Evolutionary conservation across 35 echinoderm and acorn worm genomes (phyloP), one percentile per base, ranked within the genome.

Genomic region (Apostichopus californicus): DNA sequence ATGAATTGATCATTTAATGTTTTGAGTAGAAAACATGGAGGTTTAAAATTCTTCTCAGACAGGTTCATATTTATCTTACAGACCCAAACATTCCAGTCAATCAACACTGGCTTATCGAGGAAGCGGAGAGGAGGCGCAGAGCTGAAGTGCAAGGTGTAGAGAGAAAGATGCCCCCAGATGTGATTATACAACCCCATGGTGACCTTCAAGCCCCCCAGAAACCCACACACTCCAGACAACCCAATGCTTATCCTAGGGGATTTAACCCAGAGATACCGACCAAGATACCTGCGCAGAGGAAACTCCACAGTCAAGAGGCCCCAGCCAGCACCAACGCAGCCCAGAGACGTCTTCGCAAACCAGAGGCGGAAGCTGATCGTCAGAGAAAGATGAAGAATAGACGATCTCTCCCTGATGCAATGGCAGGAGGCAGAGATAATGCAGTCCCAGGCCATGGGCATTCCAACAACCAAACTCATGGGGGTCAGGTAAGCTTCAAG

Each of bases 21-120:
- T 12, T 72, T 14, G 68, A 20, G n/a, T 72, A 72, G n/a, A 72
- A 72, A 20, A 20, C 3, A 72, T 14, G n/a, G 12, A 14, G 68
- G 68, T 12, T 6, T 6, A 12, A 20, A 72, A 46, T 46, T 46
- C 34, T 46, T 46, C 1, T 46, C 34, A 46, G 34, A 46, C 34
- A 46, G 34, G 34, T 46, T 46, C 0, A 46, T 46, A 46, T 54
- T 54, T 54, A n/a, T 60, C 17, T 25, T 82, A 46, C 83, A 98
- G 96, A 98, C 90, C 73, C 78, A 24, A 98, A 87, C 70, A 75
- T 88, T n/a, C 92, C 89, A 91, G 20, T 81, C 18, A 66, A 75
- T 20, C 84, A 95, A 54, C 96, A 98, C 54, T 98, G 96, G 96
- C 90, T 98, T 11, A 77, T 98, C 5, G 94, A 98, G 79, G 96